phyloP scores from a whole-genome alignment of 2,113 vertebrate species.

The Rissa tridactyla region DNA sequence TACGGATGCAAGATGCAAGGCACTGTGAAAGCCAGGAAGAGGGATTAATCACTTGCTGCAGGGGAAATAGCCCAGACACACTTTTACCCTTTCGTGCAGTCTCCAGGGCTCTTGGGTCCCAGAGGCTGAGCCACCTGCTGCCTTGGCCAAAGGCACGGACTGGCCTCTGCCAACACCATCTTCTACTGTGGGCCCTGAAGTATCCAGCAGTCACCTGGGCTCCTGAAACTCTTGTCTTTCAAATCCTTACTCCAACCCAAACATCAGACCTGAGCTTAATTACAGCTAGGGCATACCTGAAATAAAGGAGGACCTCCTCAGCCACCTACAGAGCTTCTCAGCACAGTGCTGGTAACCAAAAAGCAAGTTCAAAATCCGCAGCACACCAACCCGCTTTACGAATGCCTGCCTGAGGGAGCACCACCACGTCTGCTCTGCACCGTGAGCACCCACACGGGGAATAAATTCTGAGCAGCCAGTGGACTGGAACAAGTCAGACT shows the following conservation, averaged over 20 bases:
- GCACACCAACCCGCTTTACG: neutral
- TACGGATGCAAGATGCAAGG: too few relatives aligned
- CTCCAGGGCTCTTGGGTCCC: neutral
- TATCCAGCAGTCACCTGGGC: neutral
- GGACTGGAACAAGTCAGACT: neutral
- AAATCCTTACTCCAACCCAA: neutral
- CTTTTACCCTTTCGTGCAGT: neutral
- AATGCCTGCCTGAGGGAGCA: neutral
- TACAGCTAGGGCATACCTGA: neutral
- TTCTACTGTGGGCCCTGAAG: neutral
- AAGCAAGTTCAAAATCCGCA: neutral
- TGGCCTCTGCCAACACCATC: neutral
- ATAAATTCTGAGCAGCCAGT: neutral
- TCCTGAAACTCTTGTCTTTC: neutral
- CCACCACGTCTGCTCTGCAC: neutral
- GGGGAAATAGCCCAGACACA: neutral
- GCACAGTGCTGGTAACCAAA: neutral
- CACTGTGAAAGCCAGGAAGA: rapidly evolving
- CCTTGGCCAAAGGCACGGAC: neutral
- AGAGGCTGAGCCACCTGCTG: neutral
- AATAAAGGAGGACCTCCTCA: neutral
- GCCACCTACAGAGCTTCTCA: neutral
- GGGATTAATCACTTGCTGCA: neutral
- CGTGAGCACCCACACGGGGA: neutral
- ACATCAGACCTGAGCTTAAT: neutral